phyloP scores from a whole-genome alignment of 1,140 invertebrate species.

The Scaptomyza pallida region DNA sequence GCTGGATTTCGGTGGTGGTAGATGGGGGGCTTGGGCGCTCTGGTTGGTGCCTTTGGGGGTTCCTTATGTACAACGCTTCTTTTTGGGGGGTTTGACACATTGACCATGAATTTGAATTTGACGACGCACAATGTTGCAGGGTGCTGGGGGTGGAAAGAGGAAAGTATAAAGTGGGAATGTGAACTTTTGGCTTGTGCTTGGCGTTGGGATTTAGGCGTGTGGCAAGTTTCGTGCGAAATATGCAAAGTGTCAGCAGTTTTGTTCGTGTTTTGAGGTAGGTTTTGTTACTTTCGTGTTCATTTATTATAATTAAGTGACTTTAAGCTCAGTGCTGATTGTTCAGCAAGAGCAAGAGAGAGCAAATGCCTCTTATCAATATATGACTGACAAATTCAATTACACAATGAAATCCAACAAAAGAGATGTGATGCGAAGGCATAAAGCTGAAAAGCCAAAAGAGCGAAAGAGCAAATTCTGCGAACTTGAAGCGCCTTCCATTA shows the following conservation, averaged over 20 bases:
- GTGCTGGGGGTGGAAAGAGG: no score
- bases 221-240: slow-evolving; percentile 21
- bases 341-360: no score
- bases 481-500: slow-evolving; percentile 58
- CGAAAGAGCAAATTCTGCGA: slow-evolving; percentile 60
- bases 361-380: slow-evolving; percentile 50
- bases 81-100: slow-evolving; percentile 70
- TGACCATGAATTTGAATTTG: slow-evolving; percentile 70
- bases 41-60: slow-evolving; percentile 6
- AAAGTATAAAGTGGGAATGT: no score
- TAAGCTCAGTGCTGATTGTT: slow-evolving; percentile 8
- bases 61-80: not conserved
- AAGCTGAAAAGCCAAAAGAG: not conserved
- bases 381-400: slow-evolving; percentile 66
- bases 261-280: slow-evolving; percentile 14
- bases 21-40: no score
- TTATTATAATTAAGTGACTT: slow-evolving; percentile 51
- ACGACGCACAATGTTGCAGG: slow-evolving; percentile 20
- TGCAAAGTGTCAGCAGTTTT: slow-evolving; percentile 15
- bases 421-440: not conserved
- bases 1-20: slow-evolving; percentile 27
- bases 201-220: not conserved
- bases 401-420: slow-evolving; percentile 29
- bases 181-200: not conserved
- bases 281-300: slow-evolving; percentile 23